Evolutionary conservation across 2,797 vertebrate genomes (phyloP), one percentile per base, ranked within the genome.

Genomic region (Babyrousa celebensis): DNA sequence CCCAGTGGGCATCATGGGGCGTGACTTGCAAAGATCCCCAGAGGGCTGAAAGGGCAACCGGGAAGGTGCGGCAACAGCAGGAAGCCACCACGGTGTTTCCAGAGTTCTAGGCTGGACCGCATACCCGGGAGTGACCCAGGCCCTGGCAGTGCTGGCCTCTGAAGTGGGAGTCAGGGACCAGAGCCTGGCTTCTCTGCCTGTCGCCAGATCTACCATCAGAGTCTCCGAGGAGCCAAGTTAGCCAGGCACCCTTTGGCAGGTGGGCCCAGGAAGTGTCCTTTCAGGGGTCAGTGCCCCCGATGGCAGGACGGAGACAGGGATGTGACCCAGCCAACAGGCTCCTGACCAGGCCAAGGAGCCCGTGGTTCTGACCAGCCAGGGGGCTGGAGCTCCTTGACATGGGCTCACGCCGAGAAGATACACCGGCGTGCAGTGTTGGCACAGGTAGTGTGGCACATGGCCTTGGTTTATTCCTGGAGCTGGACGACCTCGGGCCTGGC

Each of bases 391-490:
- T 63, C 65, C n/a, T 32, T 0, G 0, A 12, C 0, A 20, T 9
- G 10, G 40, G 20, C 12, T 62, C 25, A 0, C 16, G 2, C 23
- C 23, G 5, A 60, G 20, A 70, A 20, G 2, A 4, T 11, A 1
- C 0, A 12, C 18, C 20, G 6, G 5, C 17, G 15, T 20, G 27
- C 29, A 3, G 11, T 16, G 18, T 83, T n/a, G 43, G 58, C n/a
- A 3, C 1, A n/a, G 58, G 21, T 1, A 2, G 10, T 2, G 0
- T 0, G 8, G 36, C 7, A 5, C 8, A 0, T 40, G 67, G 21
- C 80, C 17, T 88, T 56, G 3, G 0, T 23, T 60, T 16, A 15
- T 63, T 23, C n/a, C 17, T 3, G 29, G 29, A 77, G 56, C 65
- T 17, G 3, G 11, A 14, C 18, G 14, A n/a, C 23, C 23, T 27